Evolutionary conservation across 2,797 vertebrate species (phyloP).

Genomic region (Parauchenoglanis punctatus): DNA sequence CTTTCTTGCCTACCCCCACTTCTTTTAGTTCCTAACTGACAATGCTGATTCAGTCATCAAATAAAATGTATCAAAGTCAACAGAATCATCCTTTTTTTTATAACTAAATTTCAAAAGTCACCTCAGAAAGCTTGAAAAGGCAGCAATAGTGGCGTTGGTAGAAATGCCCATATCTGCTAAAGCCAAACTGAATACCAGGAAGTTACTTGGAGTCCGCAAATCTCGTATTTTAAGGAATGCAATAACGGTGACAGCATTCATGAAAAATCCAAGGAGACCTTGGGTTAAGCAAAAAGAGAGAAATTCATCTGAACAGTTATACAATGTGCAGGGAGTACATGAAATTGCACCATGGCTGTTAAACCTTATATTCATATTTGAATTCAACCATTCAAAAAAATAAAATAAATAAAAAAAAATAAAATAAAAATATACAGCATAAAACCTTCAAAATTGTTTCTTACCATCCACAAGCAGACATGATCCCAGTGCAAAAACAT

Average conservation of each 20-base stretch:
- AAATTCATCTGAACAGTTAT: background rate
- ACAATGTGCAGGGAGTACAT: background rate
- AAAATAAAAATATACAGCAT: background rate
- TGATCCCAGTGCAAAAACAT: constrained; percentile 89
- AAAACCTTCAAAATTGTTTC: constrained; percentile 44
- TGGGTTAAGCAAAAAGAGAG: constrained; percentile 7
- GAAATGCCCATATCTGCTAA: constrained; percentile 92
- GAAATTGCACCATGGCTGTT: background rate
- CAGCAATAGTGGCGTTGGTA: constrained; percentile 88
- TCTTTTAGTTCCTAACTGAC: background rate
- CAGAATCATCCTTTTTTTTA: background rate
- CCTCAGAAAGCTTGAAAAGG: constrained; percentile 92
- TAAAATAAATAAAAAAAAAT: background rate
- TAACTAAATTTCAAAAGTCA: constrained; percentile 60
- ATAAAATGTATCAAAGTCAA: background rate
- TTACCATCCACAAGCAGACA: constrained; percentile 94
- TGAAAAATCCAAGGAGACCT: constrained; percentile 91
- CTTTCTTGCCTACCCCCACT: background rate
- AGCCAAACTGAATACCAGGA: constrained; percentile 89
- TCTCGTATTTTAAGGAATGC: constrained; percentile 91
- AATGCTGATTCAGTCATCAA: constrained; percentile 5
- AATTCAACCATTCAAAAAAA: background rate
- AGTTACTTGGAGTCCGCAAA: constrained; percentile 88
- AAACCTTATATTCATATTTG: background rate
- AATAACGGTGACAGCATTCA: constrained; percentile 88